Conservation (phyloP, 2,888 invertebrate genomes). For the Oscheius sp. region DNA sequence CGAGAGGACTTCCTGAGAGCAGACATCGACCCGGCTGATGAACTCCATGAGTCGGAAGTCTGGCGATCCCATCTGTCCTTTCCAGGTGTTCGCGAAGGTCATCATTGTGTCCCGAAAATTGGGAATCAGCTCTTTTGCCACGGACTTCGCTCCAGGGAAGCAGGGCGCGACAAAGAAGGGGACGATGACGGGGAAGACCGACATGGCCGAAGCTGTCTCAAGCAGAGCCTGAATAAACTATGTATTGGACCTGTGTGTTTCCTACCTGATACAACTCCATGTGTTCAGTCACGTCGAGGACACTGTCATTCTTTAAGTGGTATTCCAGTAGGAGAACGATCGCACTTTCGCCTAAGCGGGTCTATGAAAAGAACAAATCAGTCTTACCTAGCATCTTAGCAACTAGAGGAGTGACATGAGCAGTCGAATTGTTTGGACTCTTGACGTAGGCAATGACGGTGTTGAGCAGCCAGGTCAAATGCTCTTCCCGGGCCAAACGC, state of each 20-base stretch:
- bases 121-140: constrained; percentile 70
- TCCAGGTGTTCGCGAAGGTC: constrained; percentile 60
- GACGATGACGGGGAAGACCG: constrained; percentile 59
- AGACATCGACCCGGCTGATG: constrained; percentile 59
- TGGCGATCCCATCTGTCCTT: constrained; percentile 66
- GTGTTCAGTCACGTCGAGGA: constrained; percentile 72
- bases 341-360: constrained; percentile 45
- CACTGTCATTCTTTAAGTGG: constrained; percentile 70
- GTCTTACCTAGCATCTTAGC: constrained; percentile 41
- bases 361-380: too few species aligned
- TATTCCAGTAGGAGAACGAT: constrained; percentile 67
- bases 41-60: constrained; percentile 72
- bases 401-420: constrained; percentile 47
- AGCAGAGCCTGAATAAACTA: constrained; percentile 58
- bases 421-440: constrained; percentile 34
- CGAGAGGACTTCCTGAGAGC: constrained; percentile 55
- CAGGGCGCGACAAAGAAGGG: constrained; percentile 66
- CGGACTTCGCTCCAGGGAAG: constrained; percentile 62
- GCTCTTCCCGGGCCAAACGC: constrained; percentile 68
- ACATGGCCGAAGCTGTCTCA: constrained; percentile 66
- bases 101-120: constrained; percentile 67
- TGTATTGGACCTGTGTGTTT: not conserved
- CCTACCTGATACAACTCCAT: constrained; percentile 71
- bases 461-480: constrained; percentile 71
- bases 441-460: constrained; percentile 65